Percentiles rank a stretch among this genome's conserved stretches.
phyloP scores from a whole-genome alignment of 2,888 invertebrate genomes.

The Slavum lentiscoides region DNA sequence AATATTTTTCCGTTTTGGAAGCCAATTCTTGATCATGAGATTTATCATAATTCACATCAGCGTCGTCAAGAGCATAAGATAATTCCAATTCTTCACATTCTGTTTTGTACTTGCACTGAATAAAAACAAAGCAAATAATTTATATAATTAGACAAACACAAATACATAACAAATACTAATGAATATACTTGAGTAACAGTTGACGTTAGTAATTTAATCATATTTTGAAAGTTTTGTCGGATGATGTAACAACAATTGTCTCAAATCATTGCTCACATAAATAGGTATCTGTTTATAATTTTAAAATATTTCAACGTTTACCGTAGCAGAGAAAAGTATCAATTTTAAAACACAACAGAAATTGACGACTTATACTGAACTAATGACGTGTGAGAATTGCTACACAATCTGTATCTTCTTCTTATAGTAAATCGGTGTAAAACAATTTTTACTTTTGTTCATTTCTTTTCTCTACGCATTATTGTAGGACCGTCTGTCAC shows the following conservation, averaged over 20 bases:
- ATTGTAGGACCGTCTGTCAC: no score
- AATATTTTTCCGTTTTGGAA: not conserved
- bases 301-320: slow-evolving; percentile 1
- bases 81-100: slow-evolving; percentile 42
- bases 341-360: no score
- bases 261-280: slow-evolving; percentile 27
- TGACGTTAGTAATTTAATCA: slow-evolving; percentile 26
- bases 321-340: not conserved
- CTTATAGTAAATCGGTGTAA: no score
- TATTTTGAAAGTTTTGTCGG: slow-evolving; percentile 34
- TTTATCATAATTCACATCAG: slow-evolving; percentile 42
- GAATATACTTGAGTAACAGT: slow-evolving; percentile 30
- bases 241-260: slow-evolving; percentile 38
- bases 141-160: not conserved
- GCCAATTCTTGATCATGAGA: slow-evolving; percentile 35
- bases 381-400: no score
- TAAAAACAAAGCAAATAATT: not conserved
- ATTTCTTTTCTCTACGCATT: no score
- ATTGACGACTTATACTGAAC: no score
- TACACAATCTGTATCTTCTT: no score
- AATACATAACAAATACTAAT: not conserved
- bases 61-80: slow-evolving; percentile 23
- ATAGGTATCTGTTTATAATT: slow-evolving; percentile 31
- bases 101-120: slow-evolving; percentile 38
- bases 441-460: no score